A percentile compares a stretch with the other conserved stretches of the same genome.
Evolutionary conservation across 1,140 invertebrate genomes (phyloP).

Genomic region (Sitophilus oryzae): DNA sequence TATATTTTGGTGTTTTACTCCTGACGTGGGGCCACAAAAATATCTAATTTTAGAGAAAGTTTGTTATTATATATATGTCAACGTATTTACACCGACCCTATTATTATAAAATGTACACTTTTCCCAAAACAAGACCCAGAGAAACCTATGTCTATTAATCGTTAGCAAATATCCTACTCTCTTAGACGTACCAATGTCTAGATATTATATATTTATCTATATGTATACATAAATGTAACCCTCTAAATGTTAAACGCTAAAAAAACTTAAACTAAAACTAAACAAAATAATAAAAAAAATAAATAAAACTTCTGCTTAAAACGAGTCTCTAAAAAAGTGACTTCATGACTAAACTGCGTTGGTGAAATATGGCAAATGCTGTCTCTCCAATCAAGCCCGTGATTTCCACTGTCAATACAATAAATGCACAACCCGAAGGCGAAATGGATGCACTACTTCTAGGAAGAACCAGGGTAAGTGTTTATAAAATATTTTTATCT

Average conservation of each 20-base stretch:
- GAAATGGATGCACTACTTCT: conserved; percentile 70
- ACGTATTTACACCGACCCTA: not conserved
- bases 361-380: conserved; percentile 36
- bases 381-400: conserved; percentile 39
- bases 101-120: too few relatives aligned
- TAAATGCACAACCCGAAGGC: conserved; percentile 53
- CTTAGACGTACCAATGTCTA: too few relatives aligned
- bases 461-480: conserved; percentile 67
- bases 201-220: not conserved
- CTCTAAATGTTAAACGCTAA: not conserved
- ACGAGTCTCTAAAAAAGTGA: not conserved
- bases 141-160: too few relatives aligned
- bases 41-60: not conserved
- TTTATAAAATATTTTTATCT: too few relatives aligned
- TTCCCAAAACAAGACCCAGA: too few relatives aligned
- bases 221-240: not conserved
- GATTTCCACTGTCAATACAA: conserved; percentile 44
- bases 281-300: conserved; percentile 4
- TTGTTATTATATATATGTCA: conserved; percentile 1
- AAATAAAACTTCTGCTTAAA: not conserved
- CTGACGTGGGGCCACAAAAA: conserved; percentile 15
- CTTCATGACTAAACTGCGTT: conserved; percentile 4
- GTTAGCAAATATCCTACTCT: too few relatives aligned
- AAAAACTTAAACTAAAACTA: conserved; percentile 1
- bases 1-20: conserved; percentile 29